A percentile compares a stretch with the other conserved stretches of the same genome.
These are phyloP conservation scores for Nomada hirtipes DNA, from an alignment of 2,888 invertebrate species.

Conservation along the genomic window DNA sequence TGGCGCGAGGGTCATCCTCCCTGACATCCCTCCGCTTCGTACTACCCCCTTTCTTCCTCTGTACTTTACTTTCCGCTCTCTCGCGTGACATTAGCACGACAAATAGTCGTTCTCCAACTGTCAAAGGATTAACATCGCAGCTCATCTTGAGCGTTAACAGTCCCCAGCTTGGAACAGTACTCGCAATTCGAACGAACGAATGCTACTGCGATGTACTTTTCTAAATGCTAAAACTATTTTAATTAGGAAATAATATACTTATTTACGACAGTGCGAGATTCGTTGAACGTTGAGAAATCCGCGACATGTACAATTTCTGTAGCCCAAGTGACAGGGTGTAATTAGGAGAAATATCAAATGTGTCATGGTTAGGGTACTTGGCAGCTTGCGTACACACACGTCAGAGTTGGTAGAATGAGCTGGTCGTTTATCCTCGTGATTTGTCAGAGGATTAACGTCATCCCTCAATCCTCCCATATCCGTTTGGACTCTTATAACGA, in stretches of 20 bases:
- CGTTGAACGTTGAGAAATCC: too few relatives aligned
- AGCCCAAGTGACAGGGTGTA: background rate
- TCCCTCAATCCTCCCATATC: conserved; percentile 37
- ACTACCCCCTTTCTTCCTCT: conserved; percentile 2
- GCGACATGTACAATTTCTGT: too few relatives aligned
- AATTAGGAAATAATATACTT: too few relatives aligned
- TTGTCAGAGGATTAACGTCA: conserved; percentile 63
- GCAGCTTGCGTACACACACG: background rate
- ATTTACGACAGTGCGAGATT: too few relatives aligned
- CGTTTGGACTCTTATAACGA: conserved; percentile 51
- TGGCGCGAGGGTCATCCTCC: conserved; percentile 59
- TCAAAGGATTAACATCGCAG: conserved; percentile 72
- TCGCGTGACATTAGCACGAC: conserved; percentile 73
- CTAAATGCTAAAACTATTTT: background rate
- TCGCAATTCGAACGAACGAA: conserved; percentile 45
- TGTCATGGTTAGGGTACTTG: background rate
- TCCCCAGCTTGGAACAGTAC: conserved; percentile 40
- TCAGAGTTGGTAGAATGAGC: conserved; percentile 49
- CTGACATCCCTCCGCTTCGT: conserved; percentile 22
- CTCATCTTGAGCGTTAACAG: conserved; percentile 49
- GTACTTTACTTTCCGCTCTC: conserved; percentile 51
- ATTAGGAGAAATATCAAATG: background rate
- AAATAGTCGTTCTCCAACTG: conserved; percentile 71
- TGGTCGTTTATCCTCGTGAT: conserved; percentile 52
- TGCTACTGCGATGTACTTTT: background rate